These are phyloP conservation scores for Molossus molossus DNA, from an alignment of 2,797 vertebrate genomes.

Conservation along the genomic window DNA sequence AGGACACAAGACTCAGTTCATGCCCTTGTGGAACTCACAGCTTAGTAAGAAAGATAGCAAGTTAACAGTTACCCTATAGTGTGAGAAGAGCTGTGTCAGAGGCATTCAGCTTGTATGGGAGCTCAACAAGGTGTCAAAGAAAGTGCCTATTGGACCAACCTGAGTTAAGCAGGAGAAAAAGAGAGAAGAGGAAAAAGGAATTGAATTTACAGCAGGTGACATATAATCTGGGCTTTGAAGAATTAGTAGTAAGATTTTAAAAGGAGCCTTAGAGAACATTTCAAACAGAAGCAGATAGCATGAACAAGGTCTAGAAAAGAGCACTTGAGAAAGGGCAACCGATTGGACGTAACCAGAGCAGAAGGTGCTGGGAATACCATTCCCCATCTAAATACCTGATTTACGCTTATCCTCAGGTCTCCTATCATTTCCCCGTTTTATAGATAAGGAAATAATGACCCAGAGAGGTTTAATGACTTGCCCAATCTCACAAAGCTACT, in stretches of 20 bases:
- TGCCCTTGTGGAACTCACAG: background rate
- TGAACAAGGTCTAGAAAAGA: conserved; percentile 53
- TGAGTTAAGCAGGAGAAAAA: background rate
- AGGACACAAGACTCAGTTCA: background rate
- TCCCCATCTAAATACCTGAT: background rate
- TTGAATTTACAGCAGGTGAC: background rate
- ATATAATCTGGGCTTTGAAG: conserved; percentile 45
- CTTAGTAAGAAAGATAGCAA: conserved; percentile 27
- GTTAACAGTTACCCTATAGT: background rate
- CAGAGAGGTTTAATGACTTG: conserved; percentile 46
- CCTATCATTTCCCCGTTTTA: background rate
- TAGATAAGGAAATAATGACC: conserved; percentile 19
- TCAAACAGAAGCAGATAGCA: conserved; percentile 27
- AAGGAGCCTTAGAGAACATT: conserved; percentile 45
- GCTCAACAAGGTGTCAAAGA: background rate
- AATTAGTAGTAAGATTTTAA: conserved; percentile 54
- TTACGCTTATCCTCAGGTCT: background rate
- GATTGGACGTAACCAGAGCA: background rate
- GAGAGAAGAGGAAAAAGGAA: background rate
- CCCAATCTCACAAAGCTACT: conserved; percentile 25
- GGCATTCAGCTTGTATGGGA: background rate
- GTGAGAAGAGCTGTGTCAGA: conserved; percentile 12
- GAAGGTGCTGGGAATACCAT: background rate
- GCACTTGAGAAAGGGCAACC: background rate
- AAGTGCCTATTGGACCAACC: background rate